Evolutionary conservation across 2,888 invertebrate species (phyloP), one percentile per base, ranked within the genome.

Genomic region (Lochmaea capreae): DNA sequence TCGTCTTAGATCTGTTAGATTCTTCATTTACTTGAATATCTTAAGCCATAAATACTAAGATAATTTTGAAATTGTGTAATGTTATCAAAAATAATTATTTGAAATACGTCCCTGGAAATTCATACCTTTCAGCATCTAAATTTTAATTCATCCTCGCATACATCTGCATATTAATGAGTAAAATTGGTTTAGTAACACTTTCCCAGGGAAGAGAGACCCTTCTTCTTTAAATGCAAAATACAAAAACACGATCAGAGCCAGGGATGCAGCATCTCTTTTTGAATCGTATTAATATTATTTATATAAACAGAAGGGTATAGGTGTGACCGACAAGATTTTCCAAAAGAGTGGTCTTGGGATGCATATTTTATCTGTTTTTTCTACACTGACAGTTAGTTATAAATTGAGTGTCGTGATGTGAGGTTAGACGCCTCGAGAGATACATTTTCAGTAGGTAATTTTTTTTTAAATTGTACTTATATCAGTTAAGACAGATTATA

Each of bases 261-360:
- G 75, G 65, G 65, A 43, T 65, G 72, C 70, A 57, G 63, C 67
- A 65, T 74, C 71, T 58, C 61, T 66, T 59, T 71, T 65, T 57
- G 69, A 74, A 67, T 71, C 65, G 59, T 71, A 75, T 77, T 77
- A 82, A 81, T 79, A 77, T 79, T 81, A 84, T 75, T 77, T 73
- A 75, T 71, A 73, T 77, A 85, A 85, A 86, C 85, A 85, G 82
- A 84, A 86, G 87, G 87, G 86, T 85, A 81, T 83, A 86, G 84
- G 87, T 87, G 87, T 87, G 87, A 87, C 87, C 83, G 86, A 87
- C 85, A 85, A 85, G 86, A 87, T 87, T 87, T 85, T 79, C 77
- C 77, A 58, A 83, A 82, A 82, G 81, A 83, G 82, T 78, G 74
- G 67, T n/a, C 59, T 46, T 39, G 76, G 77, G 70, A 71, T 69